A percentile compares a stretch with the other conserved stretches of the same genome.
Conservation (phyloP, 2,888 invertebrate species). For the Leptodirus hochenwartii region DNA sequence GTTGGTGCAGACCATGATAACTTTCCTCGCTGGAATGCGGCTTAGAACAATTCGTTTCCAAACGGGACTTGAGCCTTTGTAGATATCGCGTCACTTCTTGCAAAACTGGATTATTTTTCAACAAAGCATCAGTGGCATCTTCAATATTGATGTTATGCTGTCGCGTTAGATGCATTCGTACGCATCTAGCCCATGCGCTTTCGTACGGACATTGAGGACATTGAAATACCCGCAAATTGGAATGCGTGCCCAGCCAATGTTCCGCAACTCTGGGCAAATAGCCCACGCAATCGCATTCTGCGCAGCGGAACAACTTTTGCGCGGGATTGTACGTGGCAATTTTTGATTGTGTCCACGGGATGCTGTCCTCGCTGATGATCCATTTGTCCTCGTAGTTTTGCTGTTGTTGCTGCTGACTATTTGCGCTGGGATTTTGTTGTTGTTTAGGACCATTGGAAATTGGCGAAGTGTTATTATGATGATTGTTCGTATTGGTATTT, state of each 20-base stretch:
- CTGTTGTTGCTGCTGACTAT: too few relatives aligned
- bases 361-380: constrained; percentile 51
- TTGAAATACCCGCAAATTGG: constrained; percentile 42
- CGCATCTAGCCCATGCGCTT: constrained; percentile 58
- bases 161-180: constrained; percentile 50
- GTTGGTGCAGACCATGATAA: constrained; percentile 8
- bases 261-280: constrained; percentile 55
- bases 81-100: constrained; percentile 56
- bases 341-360: constrained; percentile 61
- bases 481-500: too few relatives aligned
- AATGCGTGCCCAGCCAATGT: constrained; percentile 61
- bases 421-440: constrained; percentile 16
- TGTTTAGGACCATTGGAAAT: too few relatives aligned
- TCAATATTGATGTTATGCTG: constrained; percentile 52
- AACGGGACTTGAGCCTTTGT: constrained; percentile 45
- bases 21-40: constrained; percentile 9
- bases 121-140: constrained; percentile 38
- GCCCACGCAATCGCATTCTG: constrained; percentile 59
- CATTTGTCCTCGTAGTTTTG: constrained; percentile 32
- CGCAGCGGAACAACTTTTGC: constrained; percentile 55
- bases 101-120: constrained; percentile 54
- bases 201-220: constrained; percentile 55
- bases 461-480: too few relatives aligned
- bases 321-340: constrained; percentile 63
- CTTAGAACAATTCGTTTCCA: constrained; percentile 29